Evolutionary conservation across 2,888 invertebrate genomes (phyloP).

Genomic region (Didymodactylos carnosus): DNA sequence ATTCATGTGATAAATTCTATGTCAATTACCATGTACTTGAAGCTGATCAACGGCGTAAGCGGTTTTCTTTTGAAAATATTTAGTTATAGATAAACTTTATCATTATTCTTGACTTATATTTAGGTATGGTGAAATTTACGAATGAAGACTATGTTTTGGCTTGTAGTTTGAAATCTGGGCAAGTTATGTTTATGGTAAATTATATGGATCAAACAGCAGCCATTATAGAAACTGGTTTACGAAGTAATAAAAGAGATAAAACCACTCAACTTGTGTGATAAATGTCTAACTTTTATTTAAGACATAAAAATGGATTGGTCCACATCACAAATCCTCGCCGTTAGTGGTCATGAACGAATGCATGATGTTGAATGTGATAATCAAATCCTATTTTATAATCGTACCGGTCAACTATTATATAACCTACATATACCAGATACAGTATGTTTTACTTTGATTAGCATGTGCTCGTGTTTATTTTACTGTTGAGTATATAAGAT

Average conservation of each 20-base stretch:
- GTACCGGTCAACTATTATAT: slow-evolving; percentile 55
- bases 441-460: too few relatives aligned
- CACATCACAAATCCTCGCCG: slow-evolving; percentile 73
- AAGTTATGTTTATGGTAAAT: neutral
- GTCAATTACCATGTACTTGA: too few relatives aligned
- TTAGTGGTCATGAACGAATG: slow-evolving; percentile 47
- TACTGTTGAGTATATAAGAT: too few relatives aligned
- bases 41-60: too few relatives aligned
- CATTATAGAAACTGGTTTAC: neutral
- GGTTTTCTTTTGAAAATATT: too few relatives aligned
- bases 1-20: neutral
- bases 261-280: too few relatives aligned
- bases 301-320: slow-evolving; percentile 70
- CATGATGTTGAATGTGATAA: slow-evolving; percentile 40
- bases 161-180: slow-evolving; percentile 50
- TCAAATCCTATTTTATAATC: slow-evolving; percentile 71
- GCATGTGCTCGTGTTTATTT: too few relatives aligned
- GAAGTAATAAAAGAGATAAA: too few relatives aligned
- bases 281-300: slow-evolving; percentile 15
- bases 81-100: too few relatives aligned
- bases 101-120: too few relatives aligned
- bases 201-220: neutral
- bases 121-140: slow-evolving; percentile 1
- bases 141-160: slow-evolving; percentile 50
- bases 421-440: slow-evolving; percentile 20